Evolutionary conservation across 2,113 vertebrate species (phyloP).

Genomic region (Eubucco bourcierii): DNA sequence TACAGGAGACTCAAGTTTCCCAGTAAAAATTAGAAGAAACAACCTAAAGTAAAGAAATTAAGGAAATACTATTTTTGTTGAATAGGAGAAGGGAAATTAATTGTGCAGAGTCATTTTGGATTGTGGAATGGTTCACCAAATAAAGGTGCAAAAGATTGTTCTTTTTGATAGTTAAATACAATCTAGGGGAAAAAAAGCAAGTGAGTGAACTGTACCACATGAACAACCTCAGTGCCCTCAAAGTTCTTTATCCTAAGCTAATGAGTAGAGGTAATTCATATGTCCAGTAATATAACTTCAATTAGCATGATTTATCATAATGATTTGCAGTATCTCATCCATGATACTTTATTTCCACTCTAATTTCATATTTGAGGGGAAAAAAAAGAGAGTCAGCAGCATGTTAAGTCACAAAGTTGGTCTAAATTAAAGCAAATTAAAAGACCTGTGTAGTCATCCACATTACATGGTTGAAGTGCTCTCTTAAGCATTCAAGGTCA

Average conservation of each 20-base stretch:
- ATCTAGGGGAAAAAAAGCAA: neutral
- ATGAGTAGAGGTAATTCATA: neutral
- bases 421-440: neutral
- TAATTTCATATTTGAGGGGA: neutral
- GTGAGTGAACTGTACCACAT: neutral
- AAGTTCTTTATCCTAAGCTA: neutral
- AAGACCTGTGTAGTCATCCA: neutral
- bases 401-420: neutral
- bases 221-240: neutral
- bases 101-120: neutral
- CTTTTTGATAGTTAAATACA: neutral
- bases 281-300: neutral
- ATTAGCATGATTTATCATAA: neutral
- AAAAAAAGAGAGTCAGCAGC: neutral
- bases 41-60: constrained; percentile 19
- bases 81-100: neutral
- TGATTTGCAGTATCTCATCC: neutral
- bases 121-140: neutral
- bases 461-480: too few species aligned
- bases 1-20: constrained; percentile 11
- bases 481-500: neutral
- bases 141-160: neutral
- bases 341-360: neutral
- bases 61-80: neutral
- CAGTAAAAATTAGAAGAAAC: constrained; percentile 16